Evolutionary conservation across 1,140 invertebrate species (phyloP).

Genomic region (Macrosteles quadrilineatus): DNA sequence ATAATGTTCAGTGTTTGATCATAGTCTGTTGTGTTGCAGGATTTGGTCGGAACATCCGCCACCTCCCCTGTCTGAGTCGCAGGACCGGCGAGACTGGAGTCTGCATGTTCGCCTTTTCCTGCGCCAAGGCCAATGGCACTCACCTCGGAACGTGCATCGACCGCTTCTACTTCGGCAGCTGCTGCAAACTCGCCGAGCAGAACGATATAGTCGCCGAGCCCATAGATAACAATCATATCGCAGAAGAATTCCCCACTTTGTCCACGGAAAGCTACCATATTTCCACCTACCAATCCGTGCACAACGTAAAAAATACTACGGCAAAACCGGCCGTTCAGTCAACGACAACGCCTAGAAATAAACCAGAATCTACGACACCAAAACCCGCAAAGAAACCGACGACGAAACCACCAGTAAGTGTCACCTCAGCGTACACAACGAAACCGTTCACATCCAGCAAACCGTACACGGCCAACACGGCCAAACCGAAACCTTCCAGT

Average conservation of each 20-base stretch:
- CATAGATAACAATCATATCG: constrained; percentile 37
- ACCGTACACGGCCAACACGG: constrained; percentile 6
- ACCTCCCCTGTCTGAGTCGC: constrained; percentile 80
- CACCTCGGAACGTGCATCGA: constrained; percentile 90
- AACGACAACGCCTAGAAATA: constrained; percentile 42
- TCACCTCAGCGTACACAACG: constrained; percentile 1
- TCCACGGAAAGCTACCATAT: constrained; percentile 36
- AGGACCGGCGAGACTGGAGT: constrained; percentile 76
- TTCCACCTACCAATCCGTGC: constrained; percentile 36
- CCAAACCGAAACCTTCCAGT: constrained; percentile 28
- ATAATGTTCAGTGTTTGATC: too few relatives aligned
- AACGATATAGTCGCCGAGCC: constrained; percentile 45
- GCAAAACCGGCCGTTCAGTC: constrained; percentile 14
- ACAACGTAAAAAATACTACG: constrained; percentile 37
- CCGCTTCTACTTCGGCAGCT: constrained; percentile 88
- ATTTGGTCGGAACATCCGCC: constrained; percentile 80
- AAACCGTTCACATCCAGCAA: constrained; percentile 32
- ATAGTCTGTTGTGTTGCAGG: constrained; percentile 57
- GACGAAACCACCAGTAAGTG: constrained; percentile 5
- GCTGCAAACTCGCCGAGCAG: constrained; percentile 69
- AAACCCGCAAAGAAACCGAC: constrained; percentile 29
- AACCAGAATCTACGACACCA: constrained; percentile 35
- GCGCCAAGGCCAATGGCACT: constrained; percentile 86
- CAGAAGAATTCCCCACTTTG: constrained; percentile 33
- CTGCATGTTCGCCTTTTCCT: constrained; percentile 94